Percentiles rank a stretch among this genome's conserved stretches.
phyloP scores from a whole-genome alignment of 2,113 vertebrate genomes.

The Sorex araneus region DNA sequence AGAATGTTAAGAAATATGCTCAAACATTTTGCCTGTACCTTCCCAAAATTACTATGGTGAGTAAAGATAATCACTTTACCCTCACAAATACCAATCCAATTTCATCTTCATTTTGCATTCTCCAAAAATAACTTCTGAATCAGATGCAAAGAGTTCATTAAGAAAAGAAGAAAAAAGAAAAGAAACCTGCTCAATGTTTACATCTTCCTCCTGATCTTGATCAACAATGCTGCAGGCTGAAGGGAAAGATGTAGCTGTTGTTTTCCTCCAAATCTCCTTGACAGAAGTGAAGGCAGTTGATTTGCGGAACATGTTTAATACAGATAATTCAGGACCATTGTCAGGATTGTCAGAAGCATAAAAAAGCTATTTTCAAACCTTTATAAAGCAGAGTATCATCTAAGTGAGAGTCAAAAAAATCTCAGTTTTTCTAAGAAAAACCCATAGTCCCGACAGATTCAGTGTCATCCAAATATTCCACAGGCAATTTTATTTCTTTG shows the following conservation, averaged over 20 bases:
- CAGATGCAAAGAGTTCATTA: not conserved
- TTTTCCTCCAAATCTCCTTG: conserved; percentile 16
- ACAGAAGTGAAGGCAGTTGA: not conserved
- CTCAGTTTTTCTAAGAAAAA: conserved; percentile 77
- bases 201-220: not conserved
- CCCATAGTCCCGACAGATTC: conserved; percentile 59
- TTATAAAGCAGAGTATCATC: conserved; percentile 66
- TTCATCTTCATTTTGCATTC: not conserved
- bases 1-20: not conserved
- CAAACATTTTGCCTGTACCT: conserved; percentile 5
- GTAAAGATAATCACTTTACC: not conserved
- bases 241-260: not conserved
- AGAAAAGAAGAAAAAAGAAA: not conserved
- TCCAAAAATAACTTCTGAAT: conserved; percentile 2
- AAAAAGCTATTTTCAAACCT: conserved; percentile 65
- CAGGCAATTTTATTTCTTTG: conserved; percentile 76
- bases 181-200: not conserved
- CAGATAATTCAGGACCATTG: conserved; percentile 44
- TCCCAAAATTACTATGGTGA: conserved; percentile 7
- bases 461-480: conserved; percentile 74
- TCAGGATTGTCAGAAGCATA: conserved; percentile 42
- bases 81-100: not conserved
- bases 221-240: not conserved
- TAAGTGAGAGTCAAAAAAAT: conserved; percentile 64
- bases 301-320: conserved; percentile 18